Percentiles rank a stretch among this genome's conserved stretches.
These are phyloP conservation scores for Aphaenogaster floridana DNA, from an alignment of 1,140 invertebrate genomes.

Conservation along the genomic window DNA sequence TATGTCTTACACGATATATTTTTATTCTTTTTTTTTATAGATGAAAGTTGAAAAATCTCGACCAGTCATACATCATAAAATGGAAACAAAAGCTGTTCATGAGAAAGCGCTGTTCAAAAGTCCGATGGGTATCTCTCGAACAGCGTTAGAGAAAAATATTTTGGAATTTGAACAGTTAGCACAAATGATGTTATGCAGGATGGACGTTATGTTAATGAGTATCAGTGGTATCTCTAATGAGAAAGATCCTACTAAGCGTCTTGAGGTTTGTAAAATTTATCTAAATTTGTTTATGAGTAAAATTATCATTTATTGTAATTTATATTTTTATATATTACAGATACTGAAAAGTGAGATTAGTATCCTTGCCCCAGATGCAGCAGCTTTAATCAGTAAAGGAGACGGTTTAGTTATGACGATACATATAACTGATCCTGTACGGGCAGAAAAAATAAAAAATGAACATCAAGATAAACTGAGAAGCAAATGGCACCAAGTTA, in stretches of 20 bases:
- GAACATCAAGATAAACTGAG: conserved; percentile 89
- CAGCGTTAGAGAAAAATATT: conserved; percentile 85
- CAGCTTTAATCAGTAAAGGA: conserved; percentile 92
- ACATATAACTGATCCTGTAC: conserved; percentile 87
- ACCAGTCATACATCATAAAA: conserved; percentile 57
- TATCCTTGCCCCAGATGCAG: conserved; percentile 92
- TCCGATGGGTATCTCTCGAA: conserved; percentile 77
- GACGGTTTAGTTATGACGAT: conserved; percentile 91
- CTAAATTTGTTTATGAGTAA: conserved; percentile 5
- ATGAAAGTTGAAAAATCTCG: conserved; percentile 67
- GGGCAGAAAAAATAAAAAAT: conserved; percentile 88
- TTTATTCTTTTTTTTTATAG: conserved; percentile 61
- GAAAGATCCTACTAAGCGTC: conserved; percentile 89
- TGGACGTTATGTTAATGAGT: conserved; percentile 90
- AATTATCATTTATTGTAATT: conserved; percentile 11
- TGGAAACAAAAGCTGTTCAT: conserved; percentile 37
- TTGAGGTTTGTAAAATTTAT: conserved; percentile 87
- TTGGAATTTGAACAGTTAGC: conserved; percentile 88
- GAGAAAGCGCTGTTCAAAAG: conserved; percentile 62
- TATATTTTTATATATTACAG: conserved; percentile 80
- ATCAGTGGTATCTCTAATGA: conserved; percentile 90
- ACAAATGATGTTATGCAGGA: conserved; percentile 89
- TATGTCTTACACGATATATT: neutral
- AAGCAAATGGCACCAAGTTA: conserved; percentile 90
- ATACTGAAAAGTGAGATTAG: conserved; percentile 89